A percentile compares a stretch with the other conserved stretches of the same genome.
These are phyloP conservation scores for Bufo bufo DNA, from an alignment of 2,113 vertebrate species.

Conservation along the genomic window DNA sequence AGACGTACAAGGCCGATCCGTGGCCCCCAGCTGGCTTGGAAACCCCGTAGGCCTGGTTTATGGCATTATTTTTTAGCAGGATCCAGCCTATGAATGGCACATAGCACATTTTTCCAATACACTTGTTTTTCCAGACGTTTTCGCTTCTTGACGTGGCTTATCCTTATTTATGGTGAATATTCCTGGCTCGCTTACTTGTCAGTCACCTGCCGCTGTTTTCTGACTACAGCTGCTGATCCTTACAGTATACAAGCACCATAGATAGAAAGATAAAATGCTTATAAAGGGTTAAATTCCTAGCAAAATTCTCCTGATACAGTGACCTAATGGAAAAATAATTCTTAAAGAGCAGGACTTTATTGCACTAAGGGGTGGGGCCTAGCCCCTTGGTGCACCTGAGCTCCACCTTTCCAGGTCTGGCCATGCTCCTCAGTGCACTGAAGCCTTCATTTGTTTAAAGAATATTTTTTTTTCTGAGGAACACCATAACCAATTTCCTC, in stretches of 20 bases:
- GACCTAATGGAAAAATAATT: no score
- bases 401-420: no score
- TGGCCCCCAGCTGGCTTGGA: constrained; percentile 18
- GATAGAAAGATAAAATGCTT: background rate
- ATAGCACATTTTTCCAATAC: constrained; percentile 4
- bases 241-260: background rate
- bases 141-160: background rate
- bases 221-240: background rate
- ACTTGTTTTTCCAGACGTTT: constrained; percentile 1
- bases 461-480: no score
- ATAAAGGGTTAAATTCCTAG: background rate
- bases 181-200: background rate
- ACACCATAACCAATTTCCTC: no score
- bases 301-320: background rate
- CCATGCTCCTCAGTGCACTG: no score
- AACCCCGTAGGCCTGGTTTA: background rate
- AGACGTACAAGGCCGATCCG: background rate
- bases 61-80: background rate
- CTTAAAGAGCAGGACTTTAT: no score
- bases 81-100: constrained; percentile 11
- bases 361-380: no score
- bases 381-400: no score
- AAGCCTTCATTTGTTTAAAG: no score
- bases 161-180: background rate
- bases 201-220: background rate